Evolutionary conservation across 2,888 invertebrate genomes (phyloP), one percentile per base, ranked within the genome.

Genomic region (Euzophera pinguis): DNA sequence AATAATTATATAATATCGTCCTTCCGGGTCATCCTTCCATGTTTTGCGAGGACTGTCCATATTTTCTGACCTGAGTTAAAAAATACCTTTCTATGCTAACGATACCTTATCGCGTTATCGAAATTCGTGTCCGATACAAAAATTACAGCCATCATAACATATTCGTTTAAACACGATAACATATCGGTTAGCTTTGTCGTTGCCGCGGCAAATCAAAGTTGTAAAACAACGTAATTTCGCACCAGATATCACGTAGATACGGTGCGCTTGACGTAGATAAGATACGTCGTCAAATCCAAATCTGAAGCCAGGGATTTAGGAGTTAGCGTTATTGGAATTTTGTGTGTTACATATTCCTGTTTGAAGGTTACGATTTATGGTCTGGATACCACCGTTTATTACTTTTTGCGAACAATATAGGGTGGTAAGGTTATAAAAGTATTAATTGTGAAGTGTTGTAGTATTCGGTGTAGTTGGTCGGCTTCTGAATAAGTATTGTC

Each of bases 221-320:
- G 80, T 90, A 90, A 90, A 90, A 90, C 88, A 89, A 81, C 79
- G 83, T 85, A 88, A 90, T 89, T 89, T 88, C 68, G 84, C 76
- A 71, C 64, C 69, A 73, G 85, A 87, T 87, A 88, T 71, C 59
- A 54, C 22, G 42, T 35, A 56, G 87, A 87, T 90, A 78, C 10
- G 45, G 45, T 32, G 13, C 43, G 43, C 29, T 45, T 45, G 45
- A 45, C 45, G 14, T 5, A 10, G 45, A 45, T 45, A 45, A 45
- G 45, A 45, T 45, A 45, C 10, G 27, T 27, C 13, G 45, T 45
- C 49, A 50, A 50, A 50, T 50, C 49, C 49, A 50, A 50, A 50
- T 50, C 49, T 50, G 49, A 50, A 41, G 27, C 49, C 39, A 29
- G 49, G 49, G 49, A 50, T 50, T 50, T 50, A n/a, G 49, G 12